These are phyloP conservation scores for Physella acuta DNA, from an alignment of 1,140 invertebrate genomes.

Conservation along the genomic window DNA sequence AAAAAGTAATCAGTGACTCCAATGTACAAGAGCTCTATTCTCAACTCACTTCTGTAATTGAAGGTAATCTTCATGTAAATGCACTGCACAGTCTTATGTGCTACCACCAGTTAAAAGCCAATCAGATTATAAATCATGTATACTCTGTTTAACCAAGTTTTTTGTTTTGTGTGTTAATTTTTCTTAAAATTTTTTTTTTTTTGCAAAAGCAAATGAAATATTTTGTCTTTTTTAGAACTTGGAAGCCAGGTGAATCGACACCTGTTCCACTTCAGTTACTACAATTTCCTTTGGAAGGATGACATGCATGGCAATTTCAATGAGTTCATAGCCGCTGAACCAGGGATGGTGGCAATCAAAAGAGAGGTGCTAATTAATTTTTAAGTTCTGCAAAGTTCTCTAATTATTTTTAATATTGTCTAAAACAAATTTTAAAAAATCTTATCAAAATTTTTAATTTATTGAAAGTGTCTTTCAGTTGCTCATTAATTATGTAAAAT, in stretches of 20 bases:
- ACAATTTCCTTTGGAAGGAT: conserved; percentile 61
- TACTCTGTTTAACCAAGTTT: too few species aligned
- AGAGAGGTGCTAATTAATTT: conserved; percentile 50
- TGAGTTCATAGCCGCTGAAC: conserved; percentile 56
- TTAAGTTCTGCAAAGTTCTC: too few species aligned
- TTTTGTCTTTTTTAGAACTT: conserved; percentile 45
- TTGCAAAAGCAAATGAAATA: conserved; percentile 4
- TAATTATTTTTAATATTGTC: too few species aligned
- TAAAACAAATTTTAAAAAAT: too few species aligned
- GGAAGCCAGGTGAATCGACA: conserved; percentile 49
- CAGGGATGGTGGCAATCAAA: conserved; percentile 52
- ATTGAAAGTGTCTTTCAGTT: not conserved
- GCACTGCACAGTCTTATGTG: too few species aligned
- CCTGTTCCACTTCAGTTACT: conserved; percentile 57
- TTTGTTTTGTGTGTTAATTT: too few species aligned
- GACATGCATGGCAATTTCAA: conserved; percentile 58
- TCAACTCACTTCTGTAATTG: conserved; percentile 47
- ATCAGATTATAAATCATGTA: too few species aligned
- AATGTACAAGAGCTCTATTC: conserved; percentile 45
- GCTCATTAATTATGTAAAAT: not conserved
- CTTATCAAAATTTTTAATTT: conserved; percentile 10
- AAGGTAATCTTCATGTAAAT: conserved; percentile 50
- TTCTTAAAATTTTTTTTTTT: too few species aligned
- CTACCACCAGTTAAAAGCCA: too few species aligned
- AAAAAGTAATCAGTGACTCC: conserved; percentile 43